Evolutionary conservation across 2,797 vertebrate genomes (phyloP).

Genomic region (Schizopygopsis pylzovi): DNA sequence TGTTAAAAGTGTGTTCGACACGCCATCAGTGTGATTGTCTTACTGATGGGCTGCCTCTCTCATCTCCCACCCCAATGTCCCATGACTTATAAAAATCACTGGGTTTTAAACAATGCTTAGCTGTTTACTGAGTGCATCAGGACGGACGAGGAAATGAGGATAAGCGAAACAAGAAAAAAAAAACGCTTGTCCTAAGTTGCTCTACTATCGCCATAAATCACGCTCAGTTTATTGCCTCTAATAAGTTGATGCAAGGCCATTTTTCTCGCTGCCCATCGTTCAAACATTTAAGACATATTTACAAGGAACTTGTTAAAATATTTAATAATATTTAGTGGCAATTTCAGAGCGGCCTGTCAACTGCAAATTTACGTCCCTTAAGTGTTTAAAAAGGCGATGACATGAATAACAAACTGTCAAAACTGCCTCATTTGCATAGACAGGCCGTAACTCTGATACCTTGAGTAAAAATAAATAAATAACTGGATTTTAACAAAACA

Average conservation of each 20-base stretch:
- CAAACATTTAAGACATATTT: slow-evolving; percentile 89
- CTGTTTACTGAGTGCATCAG: slow-evolving; percentile 76
- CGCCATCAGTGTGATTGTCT: slow-evolving; percentile 63
- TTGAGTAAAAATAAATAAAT: slow-evolving; percentile 84
- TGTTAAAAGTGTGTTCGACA: slow-evolving; percentile 71
- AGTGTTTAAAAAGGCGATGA: slow-evolving; percentile 88
- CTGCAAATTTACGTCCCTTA: slow-evolving; percentile 80
- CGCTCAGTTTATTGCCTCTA: slow-evolving; percentile 82
- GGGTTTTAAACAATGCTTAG: slow-evolving; percentile 76
- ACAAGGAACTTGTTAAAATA: slow-evolving; percentile 91
- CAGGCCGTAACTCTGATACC: slow-evolving; percentile 86
- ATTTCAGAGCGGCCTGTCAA: slow-evolving; percentile 83
- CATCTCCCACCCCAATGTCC: slow-evolving; percentile 65
- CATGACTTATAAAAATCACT: slow-evolving; percentile 73
- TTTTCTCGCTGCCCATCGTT: slow-evolving; percentile 85
- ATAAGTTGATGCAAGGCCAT: slow-evolving; percentile 89
- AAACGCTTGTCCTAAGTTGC: slow-evolving; percentile 76
- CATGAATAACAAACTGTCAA: slow-evolving; percentile 90
- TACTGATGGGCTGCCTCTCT: slow-evolving; percentile 64
- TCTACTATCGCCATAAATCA: slow-evolving; percentile 80
- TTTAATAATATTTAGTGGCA: slow-evolving; percentile 91
- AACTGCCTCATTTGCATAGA: slow-evolving; percentile 85
- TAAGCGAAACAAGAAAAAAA: slow-evolving; percentile 69
- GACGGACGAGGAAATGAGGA: slow-evolving; percentile 73
- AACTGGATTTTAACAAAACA: slow-evolving; percentile 87